Base-by-base conservation (phyloP, 2,888 invertebrate genomes). In the Acronicta psi region DNA sequence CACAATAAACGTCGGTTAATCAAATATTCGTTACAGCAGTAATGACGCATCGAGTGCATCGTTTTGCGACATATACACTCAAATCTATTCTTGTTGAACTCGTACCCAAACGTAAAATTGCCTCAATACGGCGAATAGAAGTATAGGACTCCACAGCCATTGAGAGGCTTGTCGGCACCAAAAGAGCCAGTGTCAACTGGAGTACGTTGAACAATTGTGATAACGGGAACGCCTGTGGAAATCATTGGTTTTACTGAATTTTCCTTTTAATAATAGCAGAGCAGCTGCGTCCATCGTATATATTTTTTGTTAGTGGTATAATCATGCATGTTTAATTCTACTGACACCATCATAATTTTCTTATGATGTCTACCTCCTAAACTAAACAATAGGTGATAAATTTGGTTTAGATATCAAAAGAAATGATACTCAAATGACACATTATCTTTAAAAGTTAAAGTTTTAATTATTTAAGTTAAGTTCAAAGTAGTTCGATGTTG, bases 141-240 rank as follows among this genome's bases (percentile, higher is more conserved):
- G 95, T 92, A 58, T 92, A 84, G 9, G 95, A 90, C 85, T 96
- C 96, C 57, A 96, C 95, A 17, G 91, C 83, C 59, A 91, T 81
- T 9, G 95, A 84, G 45, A 96, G 84, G 41, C 92, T 95, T 79
- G 86, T 79, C 55, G 95, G 96, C 81, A 95, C 91, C 73, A 90
- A 87, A 73, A 95, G 93, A 55, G 95, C 94, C 87, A 96, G 87
- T 25, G 95, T 82, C 36, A 92, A 81, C 89, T 96, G 97, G 34
- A 97, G 94, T n/a, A 95, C 95, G 89, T 97, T 97, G 85, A 95
- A 96, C 87, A 96, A 96, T 86, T 96, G 96, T 7, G 97, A 96
- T 89, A 96, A 93, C 54, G 97, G 96, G 90, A 97, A 97, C 40
- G 96, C 97, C 89, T 92, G 92, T 77, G 87, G 79, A 90, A 83